A percentile compares a stretch with the other conserved stretches of the same genome.
These are phyloP conservation scores for Rhynchopsitta pachyrhyncha DNA, from an alignment of 2,113 vertebrate species.

Conservation along the genomic window DNA sequence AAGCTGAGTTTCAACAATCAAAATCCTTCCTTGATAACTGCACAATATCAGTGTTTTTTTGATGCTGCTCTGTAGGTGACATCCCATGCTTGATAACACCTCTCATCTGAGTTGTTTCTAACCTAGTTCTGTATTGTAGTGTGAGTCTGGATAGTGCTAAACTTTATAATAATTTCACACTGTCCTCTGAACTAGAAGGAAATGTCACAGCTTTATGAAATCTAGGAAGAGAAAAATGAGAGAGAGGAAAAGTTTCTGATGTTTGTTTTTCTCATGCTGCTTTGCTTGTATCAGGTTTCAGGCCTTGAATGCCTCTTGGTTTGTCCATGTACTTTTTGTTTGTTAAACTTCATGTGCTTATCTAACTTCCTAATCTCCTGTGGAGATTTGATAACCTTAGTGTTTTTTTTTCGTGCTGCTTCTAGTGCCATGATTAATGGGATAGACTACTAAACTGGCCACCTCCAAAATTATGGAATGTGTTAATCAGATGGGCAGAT, in stretches of 20 bases:
- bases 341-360: conserved; percentile 69
- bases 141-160: background rate
- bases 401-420: conserved; percentile 49
- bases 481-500: conserved; percentile 81
- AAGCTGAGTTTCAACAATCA: background rate
- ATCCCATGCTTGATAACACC: background rate
- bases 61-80: background rate
- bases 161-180: background rate
- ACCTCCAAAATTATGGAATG: conserved; percentile 86
- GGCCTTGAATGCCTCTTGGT: conserved; percentile 17
- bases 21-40: background rate
- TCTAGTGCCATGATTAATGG: conserved; percentile 80
- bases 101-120: background rate
- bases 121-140: background rate
- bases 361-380: conserved; percentile 76
- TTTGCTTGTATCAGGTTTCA: conserved; percentile 66
- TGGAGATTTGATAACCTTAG: conserved; percentile 64
- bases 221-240: background rate
- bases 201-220: conserved; percentile 51
- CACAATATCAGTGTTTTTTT: fast-evolving
- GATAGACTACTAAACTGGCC: conserved; percentile 71
- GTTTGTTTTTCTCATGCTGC: conserved; percentile 71
- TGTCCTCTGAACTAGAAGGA: background rate
- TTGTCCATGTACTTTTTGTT: conserved; percentile 44
- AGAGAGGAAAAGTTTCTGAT: background rate